phyloP scores from a whole-genome alignment of 2,888 invertebrate species.

The Athalia cordata region DNA sequence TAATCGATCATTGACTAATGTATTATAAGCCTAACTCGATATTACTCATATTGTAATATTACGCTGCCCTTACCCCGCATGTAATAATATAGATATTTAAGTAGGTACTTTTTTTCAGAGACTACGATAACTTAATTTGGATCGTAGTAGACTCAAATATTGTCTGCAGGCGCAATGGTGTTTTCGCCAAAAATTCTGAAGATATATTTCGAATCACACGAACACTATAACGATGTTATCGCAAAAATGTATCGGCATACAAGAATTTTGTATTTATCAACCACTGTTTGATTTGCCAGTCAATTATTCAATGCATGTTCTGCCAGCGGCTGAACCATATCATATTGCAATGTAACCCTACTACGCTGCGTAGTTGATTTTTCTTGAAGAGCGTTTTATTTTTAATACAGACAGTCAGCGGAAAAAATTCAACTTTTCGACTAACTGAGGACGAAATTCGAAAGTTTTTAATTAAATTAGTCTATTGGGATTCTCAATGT shows the following conservation, averaged over 20 bases:
- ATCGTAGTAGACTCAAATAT: conserved; percentile 10
- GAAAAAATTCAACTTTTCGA: no score
- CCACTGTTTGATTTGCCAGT: conserved; percentile 58
- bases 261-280: conserved; percentile 58
- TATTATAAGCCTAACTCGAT: not conserved
- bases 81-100: not conserved
- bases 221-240: conserved; percentile 27
- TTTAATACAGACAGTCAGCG: no score
- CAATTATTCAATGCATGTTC: conserved; percentile 56
- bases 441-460: no score
- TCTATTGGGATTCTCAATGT: no score
- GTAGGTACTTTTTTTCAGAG: conserved; percentile 27
- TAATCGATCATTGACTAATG: conserved; percentile 8
- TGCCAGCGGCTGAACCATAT: no score
- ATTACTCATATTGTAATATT: not conserved
- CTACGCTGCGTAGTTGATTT: no score
- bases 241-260: conserved; percentile 49
- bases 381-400: no score
- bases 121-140: conserved; percentile 21
- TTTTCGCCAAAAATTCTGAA: conserved; percentile 21
- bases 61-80: not conserved
- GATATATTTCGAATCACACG: conserved; percentile 21
- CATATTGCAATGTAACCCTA: no score
- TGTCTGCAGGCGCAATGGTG: conserved; percentile 17
- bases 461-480: no score